These are phyloP conservation scores for Gymnocephalus cernua DNA, from an alignment of 2,113 vertebrate genomes.

Conservation along the genomic window DNA sequence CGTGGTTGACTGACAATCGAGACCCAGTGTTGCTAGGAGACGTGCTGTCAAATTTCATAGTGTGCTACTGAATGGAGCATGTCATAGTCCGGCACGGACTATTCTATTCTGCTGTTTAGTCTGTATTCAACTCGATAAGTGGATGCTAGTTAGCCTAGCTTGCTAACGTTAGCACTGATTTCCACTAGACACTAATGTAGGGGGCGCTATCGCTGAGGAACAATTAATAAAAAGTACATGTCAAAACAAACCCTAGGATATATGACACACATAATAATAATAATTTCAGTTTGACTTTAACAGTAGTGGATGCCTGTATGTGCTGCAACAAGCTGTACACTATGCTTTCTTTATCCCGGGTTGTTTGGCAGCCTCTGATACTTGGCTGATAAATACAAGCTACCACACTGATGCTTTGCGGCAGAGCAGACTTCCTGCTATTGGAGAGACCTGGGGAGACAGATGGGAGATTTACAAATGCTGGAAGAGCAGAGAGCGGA, in stretches of 20 bases:
- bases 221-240: not conserved
- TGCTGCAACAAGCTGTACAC: conserved; percentile 6
- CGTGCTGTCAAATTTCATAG: not conserved
- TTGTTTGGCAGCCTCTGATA: conserved; percentile 39
- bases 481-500: conserved; percentile 41
- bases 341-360: conserved; percentile 33
- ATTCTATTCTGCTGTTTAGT: not conserved
- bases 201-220: not conserved
- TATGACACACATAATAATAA: not conserved
- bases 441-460: conserved; percentile 65
- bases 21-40: conserved; percentile 29
- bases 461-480: conserved; percentile 65
- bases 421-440: conserved; percentile 48
- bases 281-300: conserved; percentile 10
- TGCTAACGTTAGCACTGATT: not conserved
- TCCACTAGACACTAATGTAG: not conserved
- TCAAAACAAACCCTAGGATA: not conserved
- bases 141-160: not conserved
- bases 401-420: conserved; percentile 32
- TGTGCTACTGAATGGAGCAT: not conserved
- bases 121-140: not conserved
- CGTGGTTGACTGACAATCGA: not conserved
- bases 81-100: not conserved
- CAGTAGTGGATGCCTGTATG: not conserved
- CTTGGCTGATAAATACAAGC: conserved; percentile 47